A percentile compares a stretch with the other conserved stretches of the same genome.
phyloP scores from a whole-genome alignment of 1,140 invertebrate species.

The Oppia nitens region DNA sequence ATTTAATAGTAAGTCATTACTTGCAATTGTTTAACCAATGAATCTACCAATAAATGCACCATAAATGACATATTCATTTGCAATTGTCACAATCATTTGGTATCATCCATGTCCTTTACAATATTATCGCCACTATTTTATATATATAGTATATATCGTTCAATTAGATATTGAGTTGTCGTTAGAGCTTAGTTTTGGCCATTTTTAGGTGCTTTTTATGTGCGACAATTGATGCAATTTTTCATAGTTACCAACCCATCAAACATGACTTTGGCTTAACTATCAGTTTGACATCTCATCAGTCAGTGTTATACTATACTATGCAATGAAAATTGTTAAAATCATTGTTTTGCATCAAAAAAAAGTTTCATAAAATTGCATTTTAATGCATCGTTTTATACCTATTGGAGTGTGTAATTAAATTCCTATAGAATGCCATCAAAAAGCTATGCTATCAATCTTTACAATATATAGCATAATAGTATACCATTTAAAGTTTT shows the following conservation, averaged over 20 bases:
- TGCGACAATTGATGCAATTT: neutral
- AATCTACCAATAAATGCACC: neutral
- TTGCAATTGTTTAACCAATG: neutral
- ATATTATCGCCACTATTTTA: no score
- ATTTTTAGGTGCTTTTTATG: neutral
- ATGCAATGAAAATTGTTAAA: no score
- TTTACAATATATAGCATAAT: neutral
- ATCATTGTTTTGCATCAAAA: no score
- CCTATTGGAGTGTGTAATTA: slow-evolving; percentile 7
- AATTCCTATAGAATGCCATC: neutral
- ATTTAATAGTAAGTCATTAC: neutral
- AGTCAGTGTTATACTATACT: no score
- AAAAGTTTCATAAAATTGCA: no score
- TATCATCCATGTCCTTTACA: neutral
- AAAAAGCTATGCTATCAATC: neutral
- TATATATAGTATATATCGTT: neutral
- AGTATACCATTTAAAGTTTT: neutral
- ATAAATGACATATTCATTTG: neutral
- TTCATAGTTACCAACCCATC: neutral
- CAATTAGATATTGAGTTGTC: neutral
- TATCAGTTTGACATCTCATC: no score
- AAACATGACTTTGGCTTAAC: neutral
- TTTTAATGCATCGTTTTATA: neutral
- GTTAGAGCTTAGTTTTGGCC: neutral
- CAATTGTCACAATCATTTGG: neutral